These are phyloP conservation scores for Parnassius glacialis DNA, from an alignment of 2,888 invertebrate species.

Conservation along the genomic window DNA sequence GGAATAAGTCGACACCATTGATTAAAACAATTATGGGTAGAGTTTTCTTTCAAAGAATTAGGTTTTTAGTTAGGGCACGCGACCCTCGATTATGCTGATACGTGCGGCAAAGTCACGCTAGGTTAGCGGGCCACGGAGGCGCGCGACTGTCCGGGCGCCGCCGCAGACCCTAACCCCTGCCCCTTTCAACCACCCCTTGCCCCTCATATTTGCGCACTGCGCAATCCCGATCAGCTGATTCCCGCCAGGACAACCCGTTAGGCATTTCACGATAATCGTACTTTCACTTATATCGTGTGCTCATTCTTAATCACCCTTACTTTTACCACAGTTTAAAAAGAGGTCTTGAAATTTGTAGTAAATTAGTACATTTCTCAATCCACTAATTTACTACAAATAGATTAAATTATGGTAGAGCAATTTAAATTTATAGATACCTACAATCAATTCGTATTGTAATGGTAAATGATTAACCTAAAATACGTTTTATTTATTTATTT, in stretches of 20 bases:
- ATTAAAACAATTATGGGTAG: conserved; percentile 29
- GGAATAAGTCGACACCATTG: conserved; percentile 34
- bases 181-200: conserved; percentile 39
- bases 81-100: conserved; percentile 41
- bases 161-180: conserved; percentile 36
- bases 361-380: conserved; percentile 20
- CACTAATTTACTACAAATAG: too few relatives aligned
- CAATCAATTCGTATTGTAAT: too few relatives aligned
- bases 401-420: too few relatives aligned
- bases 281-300: conserved; percentile 22
- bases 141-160: conserved; percentile 59
- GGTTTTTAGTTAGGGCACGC: conserved; percentile 35
- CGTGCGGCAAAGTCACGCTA: conserved; percentile 41
- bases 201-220: conserved; percentile 77
- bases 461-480: too few relatives aligned
- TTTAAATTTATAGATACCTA: too few relatives aligned
- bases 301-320: conserved; percentile 45
- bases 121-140: conserved; percentile 39
- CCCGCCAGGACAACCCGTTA: conserved; percentile 69
- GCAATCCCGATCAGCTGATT: conserved; percentile 79
- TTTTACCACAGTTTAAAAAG: conserved; percentile 21
- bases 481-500: too few relatives aligned
- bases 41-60: conserved; percentile 43
- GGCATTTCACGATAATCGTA: conserved; percentile 39
- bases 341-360: too few relatives aligned